These are phyloP conservation scores for Bombus pascuorum DNA, from an alignment of 1,140 invertebrate genomes.

Conservation along the genomic window DNA sequence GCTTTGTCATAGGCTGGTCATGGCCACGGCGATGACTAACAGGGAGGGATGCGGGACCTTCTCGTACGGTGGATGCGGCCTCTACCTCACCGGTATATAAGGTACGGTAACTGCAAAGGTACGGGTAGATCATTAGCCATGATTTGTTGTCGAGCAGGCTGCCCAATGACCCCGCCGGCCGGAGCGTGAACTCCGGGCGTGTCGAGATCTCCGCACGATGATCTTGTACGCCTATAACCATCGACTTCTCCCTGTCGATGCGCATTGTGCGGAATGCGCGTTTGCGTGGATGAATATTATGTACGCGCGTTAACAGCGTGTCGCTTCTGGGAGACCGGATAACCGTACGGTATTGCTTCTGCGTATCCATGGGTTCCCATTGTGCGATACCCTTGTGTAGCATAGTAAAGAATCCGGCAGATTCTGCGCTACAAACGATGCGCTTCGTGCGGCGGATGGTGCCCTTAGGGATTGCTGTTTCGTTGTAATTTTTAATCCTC, in stretches of 20 bases:
- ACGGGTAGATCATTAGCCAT: conserved; percentile 83
- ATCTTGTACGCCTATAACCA: conserved; percentile 70
- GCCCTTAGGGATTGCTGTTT: no score
- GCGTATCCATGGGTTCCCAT: not conserved
- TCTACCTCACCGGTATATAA: conserved; percentile 64
- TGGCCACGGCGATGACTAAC: conserved; percentile 49
- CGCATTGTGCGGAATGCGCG: conserved; percentile 32
- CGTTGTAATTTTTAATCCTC: no score
- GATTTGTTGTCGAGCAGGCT: conserved; percentile 82
- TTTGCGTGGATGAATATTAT: conserved; percentile 26
- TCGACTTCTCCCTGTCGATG: conserved; percentile 62
- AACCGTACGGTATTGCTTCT: not conserved
- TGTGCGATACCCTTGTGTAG: not conserved
- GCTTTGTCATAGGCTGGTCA: conserved; percentile 53
- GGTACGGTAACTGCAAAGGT: conserved; percentile 74
- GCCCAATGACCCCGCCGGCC: conserved; percentile 81
- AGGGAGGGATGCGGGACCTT: conserved; percentile 41
- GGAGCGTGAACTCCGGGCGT: conserved; percentile 75
- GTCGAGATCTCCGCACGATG: conserved; percentile 68
- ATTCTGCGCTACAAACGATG: no score
- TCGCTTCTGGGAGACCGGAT: conserved; percentile 35
- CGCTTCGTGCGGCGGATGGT: no score
- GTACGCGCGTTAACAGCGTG: conserved; percentile 21
- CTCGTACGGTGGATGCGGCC: conserved; percentile 49
- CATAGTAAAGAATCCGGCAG: no score